Base-by-base conservation (phyloP, 2,113 vertebrate genomes). In the Colius striatus region DNA sequence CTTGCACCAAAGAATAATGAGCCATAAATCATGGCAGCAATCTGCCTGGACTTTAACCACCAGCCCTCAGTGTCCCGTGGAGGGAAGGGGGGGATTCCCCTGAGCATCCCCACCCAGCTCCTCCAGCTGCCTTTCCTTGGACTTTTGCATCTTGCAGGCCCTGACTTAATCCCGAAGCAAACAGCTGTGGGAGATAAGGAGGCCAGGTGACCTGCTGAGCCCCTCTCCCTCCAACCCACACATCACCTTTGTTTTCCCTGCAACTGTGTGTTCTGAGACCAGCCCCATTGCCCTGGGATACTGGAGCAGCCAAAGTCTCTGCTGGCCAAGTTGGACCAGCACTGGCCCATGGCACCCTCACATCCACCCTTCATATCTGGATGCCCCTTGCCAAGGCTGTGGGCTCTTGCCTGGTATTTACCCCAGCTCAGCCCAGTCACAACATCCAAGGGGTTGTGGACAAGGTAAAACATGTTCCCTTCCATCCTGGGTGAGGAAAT, bases 101-200 rank as follows among this genome's bases (percentile, higher is more conserved):
- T 12, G 11, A 48, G 7, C 60, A 30, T 72, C 87, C 58, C 4
- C 0, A 1, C 48, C 74, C 16, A 0, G 77, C 81, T 57, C 83
- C 48, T 26, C 22, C 4, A 0, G 50, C 47, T 5, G 53, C 0
- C 6, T 94, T 67, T 91, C 93, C 94, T 95, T 94, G 91, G 95
- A 91, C 91, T 96, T 96, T 92, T 43, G 61, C 32, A 86, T 75
- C 91, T 89, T 68, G 87, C 34, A 45, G 65, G 43, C 70, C 92
- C 36, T 88, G 55, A 29, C 84, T 86, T 95, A 94, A 94, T 95
- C 94, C 89, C 73, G 89, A 78, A 95, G 84, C 79, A 97, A 97
- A 96, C 94, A 97, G 54, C 43, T 3, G 27, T 0, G 0, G 57
- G 36, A 87, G 95, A 96, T 96, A 96, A 97, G 90, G 95, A 41